phyloP scores from a whole-genome alignment of 2,113 vertebrate genomes.

The Toxotes jaculatrix region DNA sequence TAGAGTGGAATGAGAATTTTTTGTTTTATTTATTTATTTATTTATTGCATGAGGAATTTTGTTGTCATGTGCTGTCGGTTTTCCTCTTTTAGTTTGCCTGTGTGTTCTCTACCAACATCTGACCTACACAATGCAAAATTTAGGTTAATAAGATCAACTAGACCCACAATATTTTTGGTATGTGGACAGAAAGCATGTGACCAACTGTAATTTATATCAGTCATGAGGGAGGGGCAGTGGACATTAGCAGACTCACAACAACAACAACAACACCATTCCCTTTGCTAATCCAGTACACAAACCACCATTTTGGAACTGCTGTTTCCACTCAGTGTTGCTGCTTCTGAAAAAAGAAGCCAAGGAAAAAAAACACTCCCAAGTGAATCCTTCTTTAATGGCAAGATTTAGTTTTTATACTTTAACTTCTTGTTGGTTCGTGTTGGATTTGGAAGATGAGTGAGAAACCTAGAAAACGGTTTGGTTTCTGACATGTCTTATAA shows the following conservation, averaged over 20 bases:
- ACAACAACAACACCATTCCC: slow-evolving; percentile 33
- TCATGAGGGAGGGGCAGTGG: slow-evolving; percentile 40
- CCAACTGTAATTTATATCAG: slow-evolving; percentile 41
- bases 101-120: slow-evolving; percentile 31
- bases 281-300: slow-evolving; percentile 23
- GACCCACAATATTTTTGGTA: slow-evolving; percentile 43
- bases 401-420: not conserved
- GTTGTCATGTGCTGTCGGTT: slow-evolving; percentile 52
- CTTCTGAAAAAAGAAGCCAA: slow-evolving; percentile 29
- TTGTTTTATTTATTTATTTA: not conserved
- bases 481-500: slow-evolving; percentile 19
- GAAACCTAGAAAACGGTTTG: not conserved
- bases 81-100: slow-evolving; percentile 31
- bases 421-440: not conserved
- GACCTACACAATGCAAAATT: slow-evolving; percentile 38
- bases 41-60: slow-evolving; percentile 34
- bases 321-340: not conserved
- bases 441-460: not conserved
- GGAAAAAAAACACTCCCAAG: not conserved
- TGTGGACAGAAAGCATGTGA: slow-evolving; percentile 52
- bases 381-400: not conserved
- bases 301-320: slow-evolving; percentile 42
- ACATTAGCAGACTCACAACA: slow-evolving; percentile 47
- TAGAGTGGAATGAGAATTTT: not conserved
- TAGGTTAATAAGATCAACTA: slow-evolving; percentile 51